Evolutionary conservation across 2,888 invertebrate genomes (phyloP).

Genomic region (Creontiades dilutus): DNA sequence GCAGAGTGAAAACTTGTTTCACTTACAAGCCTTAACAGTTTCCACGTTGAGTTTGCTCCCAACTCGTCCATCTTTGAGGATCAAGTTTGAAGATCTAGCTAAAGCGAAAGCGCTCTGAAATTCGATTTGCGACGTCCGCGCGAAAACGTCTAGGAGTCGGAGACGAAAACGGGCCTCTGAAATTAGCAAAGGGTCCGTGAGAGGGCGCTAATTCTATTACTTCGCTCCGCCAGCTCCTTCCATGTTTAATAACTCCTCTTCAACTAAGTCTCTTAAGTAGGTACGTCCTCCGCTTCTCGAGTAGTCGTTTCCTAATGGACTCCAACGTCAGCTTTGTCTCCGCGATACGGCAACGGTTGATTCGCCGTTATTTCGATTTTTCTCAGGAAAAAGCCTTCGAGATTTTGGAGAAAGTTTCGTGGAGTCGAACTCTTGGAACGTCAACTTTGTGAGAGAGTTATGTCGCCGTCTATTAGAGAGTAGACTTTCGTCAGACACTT

Average conservation of each 20-base stretch:
- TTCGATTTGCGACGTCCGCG: not conserved
- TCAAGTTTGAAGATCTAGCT: slow-evolving; percentile 30
- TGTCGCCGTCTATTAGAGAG: not conserved
- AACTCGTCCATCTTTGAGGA: not conserved
- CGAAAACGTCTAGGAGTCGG: slow-evolving; percentile 24
- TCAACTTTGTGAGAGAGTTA: not conserved
- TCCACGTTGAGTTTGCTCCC: not conserved
- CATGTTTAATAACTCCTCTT: slow-evolving; percentile 54
- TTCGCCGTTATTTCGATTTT: not conserved
- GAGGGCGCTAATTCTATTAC: slow-evolving; percentile 54
- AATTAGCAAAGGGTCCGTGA: slow-evolving; percentile 53
- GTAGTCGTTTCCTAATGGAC: slow-evolving; percentile 28
- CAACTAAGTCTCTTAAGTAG: slow-evolving; percentile 44
- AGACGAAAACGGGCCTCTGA: slow-evolving; percentile 4
- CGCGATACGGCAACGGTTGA: slow-evolving; percentile 6
- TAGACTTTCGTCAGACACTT: no score
- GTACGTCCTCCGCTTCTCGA: slow-evolving; percentile 7
- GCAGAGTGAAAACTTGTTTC: not conserved
- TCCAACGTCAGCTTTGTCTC: slow-evolving; percentile 41
- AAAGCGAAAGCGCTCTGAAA: slow-evolving; percentile 9
- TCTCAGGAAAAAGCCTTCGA: not conserved
- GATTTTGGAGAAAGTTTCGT: not conserved
- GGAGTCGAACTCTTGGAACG: not conserved
- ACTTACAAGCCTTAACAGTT: not conserved
- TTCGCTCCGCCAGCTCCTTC: slow-evolving; percentile 41